Evolutionary conservation across 2,797 vertebrate genomes (phyloP), one percentile per base, ranked within the genome.

Genomic region (Halcyon smyrnensis): DNA sequence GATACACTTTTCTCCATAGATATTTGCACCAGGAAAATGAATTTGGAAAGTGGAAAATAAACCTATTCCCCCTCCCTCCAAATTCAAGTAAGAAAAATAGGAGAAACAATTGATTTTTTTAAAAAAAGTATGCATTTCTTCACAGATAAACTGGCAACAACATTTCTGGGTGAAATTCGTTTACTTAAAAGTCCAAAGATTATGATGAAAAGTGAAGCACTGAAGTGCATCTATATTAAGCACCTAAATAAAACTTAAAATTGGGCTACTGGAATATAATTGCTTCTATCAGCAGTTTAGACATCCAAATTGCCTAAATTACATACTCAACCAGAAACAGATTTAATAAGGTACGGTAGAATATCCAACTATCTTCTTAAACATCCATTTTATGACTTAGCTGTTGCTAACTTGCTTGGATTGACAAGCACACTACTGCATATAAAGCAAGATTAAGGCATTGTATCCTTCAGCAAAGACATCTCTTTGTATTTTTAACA

Each of bases 171-270:
- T 43, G 28, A 91, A 83, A 75, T 64, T 45, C 1, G 54, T 32
- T 63, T 71, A 50, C 45, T 88, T 43, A 65, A 65, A 71, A 30
- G 46, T 69, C 65, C 65, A 69, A 94, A 81, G 28, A 19, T 84
- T 69, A 62, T 10, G 83, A 88, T 12, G 27, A 82, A 88, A 91
- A 89, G 39, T 30, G 59, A 88, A 93, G 16, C 67, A 74, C 14
- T 80, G 54, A 93, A 89, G 36, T 51, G 34, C 48, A 69, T 45
- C 51, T 78, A 95, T 89, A 94, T 73, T 62, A 79, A 82, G 34
- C 36, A 90, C 39, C 73, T 81, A 93, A 88, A 87, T 86, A 89
- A 83, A 94, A 92, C 34, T 83, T 85, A 78, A 90, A 93, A 91
- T 60, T 19, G 34, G 34, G 46, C 73, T 77, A 70, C 43, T 70